Percentiles rank a stretch among this genome's conserved stretches.
phyloP scores from a whole-genome alignment of 2,888 invertebrate species.

The Troides aeacus region DNA sequence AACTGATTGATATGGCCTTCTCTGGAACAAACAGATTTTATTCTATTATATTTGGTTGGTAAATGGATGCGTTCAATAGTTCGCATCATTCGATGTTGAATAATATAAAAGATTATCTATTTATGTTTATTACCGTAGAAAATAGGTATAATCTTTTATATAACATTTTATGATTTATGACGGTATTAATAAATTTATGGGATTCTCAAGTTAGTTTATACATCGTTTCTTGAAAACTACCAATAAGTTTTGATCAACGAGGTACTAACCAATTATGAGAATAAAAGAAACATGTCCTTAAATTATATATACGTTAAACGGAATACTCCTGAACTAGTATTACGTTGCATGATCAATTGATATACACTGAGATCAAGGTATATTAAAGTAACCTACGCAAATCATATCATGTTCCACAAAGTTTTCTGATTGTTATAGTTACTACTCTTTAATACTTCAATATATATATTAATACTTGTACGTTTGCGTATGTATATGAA shows the following conservation, averaged over 20 bases:
- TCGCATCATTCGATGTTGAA: background rate
- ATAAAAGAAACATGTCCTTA: background rate
- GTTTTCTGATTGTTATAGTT: slow-evolving; percentile 10
- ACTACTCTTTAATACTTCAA: too few relatives aligned
- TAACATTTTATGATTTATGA: background rate
- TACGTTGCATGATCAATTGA: slow-evolving; percentile 18
- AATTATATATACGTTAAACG: background rate
- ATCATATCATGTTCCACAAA: slow-evolving; percentile 14
- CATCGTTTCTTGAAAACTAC: background rate
- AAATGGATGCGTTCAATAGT: background rate
- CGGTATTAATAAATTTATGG: background rate
- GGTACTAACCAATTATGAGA: too few relatives aligned
- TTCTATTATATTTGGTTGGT: background rate
- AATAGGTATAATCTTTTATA: background rate
- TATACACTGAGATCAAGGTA: slow-evolving; percentile 6
- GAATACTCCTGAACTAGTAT: background rate
- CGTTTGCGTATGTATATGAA: too few relatives aligned
- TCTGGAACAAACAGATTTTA: slow-evolving; percentile 11
- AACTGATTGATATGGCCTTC: slow-evolving; percentile 21
- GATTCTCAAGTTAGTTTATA: background rate
- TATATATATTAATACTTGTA: too few relatives aligned
- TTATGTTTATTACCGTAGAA: too few relatives aligned
- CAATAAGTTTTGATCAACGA: too few relatives aligned
- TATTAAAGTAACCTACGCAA: slow-evolving; percentile 11
- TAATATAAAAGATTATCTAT: background rate